Conservation (phyloP, 2,888 invertebrate genomes). For the Rhingia rostrata region DNA sequence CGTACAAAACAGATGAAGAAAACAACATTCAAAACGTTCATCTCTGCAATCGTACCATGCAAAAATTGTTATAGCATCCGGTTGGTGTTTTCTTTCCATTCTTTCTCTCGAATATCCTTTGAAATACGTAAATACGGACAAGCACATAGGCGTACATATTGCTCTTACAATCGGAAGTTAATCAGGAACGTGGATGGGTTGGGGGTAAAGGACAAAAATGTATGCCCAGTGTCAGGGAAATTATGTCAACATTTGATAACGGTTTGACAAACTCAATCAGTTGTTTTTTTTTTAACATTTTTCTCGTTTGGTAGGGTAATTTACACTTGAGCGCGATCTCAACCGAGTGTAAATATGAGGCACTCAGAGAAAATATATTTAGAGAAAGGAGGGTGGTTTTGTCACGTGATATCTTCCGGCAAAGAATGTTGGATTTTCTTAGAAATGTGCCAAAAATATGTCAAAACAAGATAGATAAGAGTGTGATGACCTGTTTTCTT, state of each 20-base stretch:
- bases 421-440: neutral
- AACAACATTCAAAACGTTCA: slow-evolving; percentile 49
- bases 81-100: slow-evolving; percentile 49
- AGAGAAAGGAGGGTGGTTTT: slow-evolving; percentile 18
- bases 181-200: slow-evolving; percentile 24
- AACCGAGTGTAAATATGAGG: slow-evolving; percentile 11
- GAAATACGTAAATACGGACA: neutral
- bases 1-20: slow-evolving; percentile 4
- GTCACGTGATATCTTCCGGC: slow-evolving; percentile 28
- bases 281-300: neutral
- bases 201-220: slow-evolving; percentile 4
- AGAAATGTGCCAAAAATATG: neutral
- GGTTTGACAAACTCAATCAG: slow-evolving; percentile 27
- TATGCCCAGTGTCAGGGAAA: slow-evolving; percentile 2
- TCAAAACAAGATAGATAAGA: neutral
- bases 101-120: slow-evolving; percentile 25
- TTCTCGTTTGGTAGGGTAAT: too few species aligned
- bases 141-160: neutral
- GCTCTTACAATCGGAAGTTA: slow-evolving; percentile 37
- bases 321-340: neutral
- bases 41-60: slow-evolving; percentile 26
- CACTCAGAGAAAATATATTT: neutral
- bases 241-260: slow-evolving; percentile 39
- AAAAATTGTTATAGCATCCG: slow-evolving; percentile 27
- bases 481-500: neutral